phyloP scores from a whole-genome alignment of 64 coral and sea anemone genomes.

The Pachyseris speciosa region DNA sequence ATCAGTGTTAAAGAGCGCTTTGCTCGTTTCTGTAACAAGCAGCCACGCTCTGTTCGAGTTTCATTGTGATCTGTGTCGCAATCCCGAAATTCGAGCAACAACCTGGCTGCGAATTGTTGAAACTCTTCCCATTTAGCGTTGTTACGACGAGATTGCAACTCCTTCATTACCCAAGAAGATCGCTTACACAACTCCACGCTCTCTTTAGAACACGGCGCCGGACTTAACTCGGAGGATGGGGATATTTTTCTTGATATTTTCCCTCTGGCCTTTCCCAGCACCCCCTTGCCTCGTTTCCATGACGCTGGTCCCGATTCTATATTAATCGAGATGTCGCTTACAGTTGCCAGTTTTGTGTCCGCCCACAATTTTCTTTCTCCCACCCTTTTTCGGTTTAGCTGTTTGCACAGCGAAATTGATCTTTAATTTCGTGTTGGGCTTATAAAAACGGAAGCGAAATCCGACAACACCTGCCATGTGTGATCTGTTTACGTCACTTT shows the following conservation, averaged over 20 bases:
- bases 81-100: not conserved
- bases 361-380: not conserved
- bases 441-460: not conserved
- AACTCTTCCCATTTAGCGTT: conserved; percentile 55
- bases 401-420: not conserved
- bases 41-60: conserved; percentile 15
- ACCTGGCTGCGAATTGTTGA: not conserved
- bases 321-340: not conserved
- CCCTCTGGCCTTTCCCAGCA: not conserved
- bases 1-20: not conserved
- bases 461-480: not conserved
- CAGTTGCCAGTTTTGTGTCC: not conserved
- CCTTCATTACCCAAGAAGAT: not conserved
- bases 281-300: too few species aligned
- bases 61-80: conserved; percentile 28
- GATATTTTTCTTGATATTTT: not conserved
- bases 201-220: not conserved
- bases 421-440: not conserved
- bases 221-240: too few species aligned
- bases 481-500: not conserved
- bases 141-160: conserved; percentile 48
- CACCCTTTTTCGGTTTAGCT: not conserved
- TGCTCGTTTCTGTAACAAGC: conserved; percentile 39
- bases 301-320: not conserved
- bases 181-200: not conserved